Base-by-base conservation (phyloP, 53 echinoderm and acorn worm genomes). In the Holothuria leucospilota region DNA sequence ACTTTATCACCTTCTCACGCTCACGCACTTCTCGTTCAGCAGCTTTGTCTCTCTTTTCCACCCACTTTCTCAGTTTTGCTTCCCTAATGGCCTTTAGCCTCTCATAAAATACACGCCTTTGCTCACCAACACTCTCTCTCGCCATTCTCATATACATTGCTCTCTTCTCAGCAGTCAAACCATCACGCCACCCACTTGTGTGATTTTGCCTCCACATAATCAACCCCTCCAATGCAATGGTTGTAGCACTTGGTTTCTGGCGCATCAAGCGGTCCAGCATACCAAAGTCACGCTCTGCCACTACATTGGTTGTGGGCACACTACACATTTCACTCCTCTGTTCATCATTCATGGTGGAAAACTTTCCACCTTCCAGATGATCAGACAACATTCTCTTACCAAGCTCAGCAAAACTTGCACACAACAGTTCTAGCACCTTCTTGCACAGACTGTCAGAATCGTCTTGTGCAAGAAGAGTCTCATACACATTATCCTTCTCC, bases 261-360 rank as follows among this genome's bases (percentile, higher is more conserved):
- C 82, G 81, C 82, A 90, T 80, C 23, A 90, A 7, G 28, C 90
- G 67, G 53, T 90, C 90, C 6, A 90, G 81, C 86, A 90, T 86
- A 6, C 90, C 90, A 73, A 90, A 90, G 53, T 90, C 72, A 70
- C 81, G 42, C 69, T 81, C 82, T 29, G 51, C 53, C 81, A 82
- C 75, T 7, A 46, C 46, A 46, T 46, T 88, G 4, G 88, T 81
- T 21, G 67, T 82, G 0, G 81, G 88, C 18, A 90, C 86, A 86
- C 90, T 90, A 29, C 1, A 26, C 20, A 77, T 81, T 70, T 86
- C 90, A 3, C 62, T 5, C 71, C 51, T 69, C 59, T 39, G 49
- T 38, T 81, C 58, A 39, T 68, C 86, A 79, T 52, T 61, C 86
- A 90, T 86, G 0, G 52, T 29, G n/a, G 38, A 18, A 78, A 24